These are phyloP conservation scores for Seira musarum DNA, from an alignment of 2,888 invertebrate species.

Conservation along the genomic window DNA sequence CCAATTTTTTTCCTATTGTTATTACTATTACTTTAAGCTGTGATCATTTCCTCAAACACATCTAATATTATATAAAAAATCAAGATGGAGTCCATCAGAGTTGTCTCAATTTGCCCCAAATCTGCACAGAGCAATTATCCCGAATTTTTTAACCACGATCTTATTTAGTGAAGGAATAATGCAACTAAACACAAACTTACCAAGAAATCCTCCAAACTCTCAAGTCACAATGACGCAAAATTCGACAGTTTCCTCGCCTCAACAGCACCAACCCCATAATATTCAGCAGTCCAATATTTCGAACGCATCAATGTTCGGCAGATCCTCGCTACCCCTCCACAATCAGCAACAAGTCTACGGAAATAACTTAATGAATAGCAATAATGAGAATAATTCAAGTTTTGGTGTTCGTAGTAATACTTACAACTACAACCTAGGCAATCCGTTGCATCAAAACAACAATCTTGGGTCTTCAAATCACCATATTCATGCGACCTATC, in stretches of 20 bases:
- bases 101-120: not conserved
- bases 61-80: not conserved
- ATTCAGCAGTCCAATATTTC: not conserved
- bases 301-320: not conserved
- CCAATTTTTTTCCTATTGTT: too few species aligned
- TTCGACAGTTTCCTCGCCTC: not conserved
- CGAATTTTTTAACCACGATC: too few species aligned
- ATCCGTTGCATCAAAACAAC: not conserved
- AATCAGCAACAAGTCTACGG: not conserved
- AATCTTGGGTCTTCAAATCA: not conserved
- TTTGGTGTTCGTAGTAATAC: not conserved
- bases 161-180: too few species aligned
- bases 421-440: not conserved
- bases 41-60: not conserved
- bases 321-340: not conserved
- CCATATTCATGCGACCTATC: slow-evolving; percentile 21
- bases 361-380: not conserved
- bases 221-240: slow-evolving; percentile 2
- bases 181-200: too few species aligned
- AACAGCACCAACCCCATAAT: slow-evolving; percentile 13
- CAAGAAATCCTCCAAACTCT: too few species aligned
- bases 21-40: not conserved
- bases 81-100: not conserved
- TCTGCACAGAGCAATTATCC: too few species aligned
- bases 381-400: not conserved